phyloP scores from a whole-genome alignment of 1,140 invertebrate species.

The Trichogramma pretiosum region DNA sequence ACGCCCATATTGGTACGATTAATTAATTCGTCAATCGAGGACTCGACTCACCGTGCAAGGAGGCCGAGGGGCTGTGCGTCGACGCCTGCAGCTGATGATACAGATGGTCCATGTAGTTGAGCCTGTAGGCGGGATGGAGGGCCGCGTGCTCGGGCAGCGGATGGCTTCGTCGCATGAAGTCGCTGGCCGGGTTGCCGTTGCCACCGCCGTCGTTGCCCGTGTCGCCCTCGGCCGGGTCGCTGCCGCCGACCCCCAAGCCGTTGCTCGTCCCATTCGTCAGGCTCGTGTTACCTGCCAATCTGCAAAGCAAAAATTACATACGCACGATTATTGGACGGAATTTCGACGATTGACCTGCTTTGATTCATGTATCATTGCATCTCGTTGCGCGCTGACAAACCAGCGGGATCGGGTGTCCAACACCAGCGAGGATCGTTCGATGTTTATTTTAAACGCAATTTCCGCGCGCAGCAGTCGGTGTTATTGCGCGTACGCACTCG shows the following conservation, averaged over 20 bases:
- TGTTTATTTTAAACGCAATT: too few species aligned
- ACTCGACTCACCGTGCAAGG: conserved; percentile 46
- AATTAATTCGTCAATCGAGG: too few species aligned
- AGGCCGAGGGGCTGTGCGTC: conserved; percentile 50
- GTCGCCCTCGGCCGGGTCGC: conserved; percentile 15
- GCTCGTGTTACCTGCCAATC: conserved; percentile 40
- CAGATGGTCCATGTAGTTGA: conserved; percentile 47
- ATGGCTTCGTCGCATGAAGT: conserved; percentile 43
- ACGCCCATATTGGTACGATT: too few species aligned
- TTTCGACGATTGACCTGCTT: too few species aligned
- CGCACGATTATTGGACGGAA: too few species aligned
- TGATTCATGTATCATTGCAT: too few species aligned
- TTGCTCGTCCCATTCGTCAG: conserved; percentile 33
- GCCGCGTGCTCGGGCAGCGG: conserved; percentile 42
- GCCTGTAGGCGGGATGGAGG: conserved; percentile 43
- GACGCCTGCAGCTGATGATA: conserved; percentile 45
- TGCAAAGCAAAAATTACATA: too few species aligned
- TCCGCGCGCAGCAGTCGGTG: too few species aligned
- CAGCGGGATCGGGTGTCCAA: too few species aligned
- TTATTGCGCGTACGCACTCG: too few species aligned
- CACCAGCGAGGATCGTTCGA: too few species aligned
- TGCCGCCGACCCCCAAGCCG: conserved; percentile 32
- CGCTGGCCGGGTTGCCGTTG: conserved; percentile 30
- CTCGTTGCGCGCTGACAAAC: too few species aligned
- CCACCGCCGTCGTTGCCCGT: conserved; percentile 26